phyloP scores from a whole-genome alignment of 2,888 invertebrate genomes.

The Megaustenia siamemsis region DNA sequence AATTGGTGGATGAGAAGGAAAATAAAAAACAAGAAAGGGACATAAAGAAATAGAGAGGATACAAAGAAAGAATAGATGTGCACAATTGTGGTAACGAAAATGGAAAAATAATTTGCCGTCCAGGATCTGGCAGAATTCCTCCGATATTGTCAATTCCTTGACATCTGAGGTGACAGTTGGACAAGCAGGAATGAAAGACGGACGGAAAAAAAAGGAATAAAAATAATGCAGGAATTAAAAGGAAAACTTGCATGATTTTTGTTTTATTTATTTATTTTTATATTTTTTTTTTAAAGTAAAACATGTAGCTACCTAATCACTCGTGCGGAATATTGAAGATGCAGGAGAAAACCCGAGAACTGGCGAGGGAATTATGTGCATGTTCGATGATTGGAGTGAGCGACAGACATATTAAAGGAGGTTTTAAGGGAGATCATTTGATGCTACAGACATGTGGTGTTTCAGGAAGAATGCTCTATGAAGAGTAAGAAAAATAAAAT shows the following conservation, averaged over 20 bases:
- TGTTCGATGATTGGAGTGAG: background rate
- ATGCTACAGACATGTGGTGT: no score
- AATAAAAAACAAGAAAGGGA: background rate
- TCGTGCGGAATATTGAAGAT: background rate
- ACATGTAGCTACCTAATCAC: background rate
- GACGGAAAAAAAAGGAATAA: background rate
- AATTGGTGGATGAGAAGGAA: no score
- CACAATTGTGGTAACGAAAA: background rate
- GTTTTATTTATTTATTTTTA: background rate
- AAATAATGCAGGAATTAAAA: background rate
- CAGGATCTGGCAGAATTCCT: background rate
- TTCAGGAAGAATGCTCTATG: no score
- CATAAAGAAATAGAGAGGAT: background rate
- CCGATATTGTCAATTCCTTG: slow-evolving; percentile 14
- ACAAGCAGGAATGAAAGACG: slow-evolving; percentile 12
- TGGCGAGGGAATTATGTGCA: background rate
- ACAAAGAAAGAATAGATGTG: background rate
- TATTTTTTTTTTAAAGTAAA: background rate
- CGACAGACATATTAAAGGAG: background rate
- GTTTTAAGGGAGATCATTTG: background rate
- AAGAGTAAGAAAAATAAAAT: no score
- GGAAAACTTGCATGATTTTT: slow-evolving; percentile 3
- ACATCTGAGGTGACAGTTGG: slow-evolving; percentile 13
- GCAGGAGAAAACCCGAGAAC: background rate
- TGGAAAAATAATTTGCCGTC: background rate